Conservation (phyloP, 2,797 vertebrate genomes). For the Enteromius paludinosus region DNA sequence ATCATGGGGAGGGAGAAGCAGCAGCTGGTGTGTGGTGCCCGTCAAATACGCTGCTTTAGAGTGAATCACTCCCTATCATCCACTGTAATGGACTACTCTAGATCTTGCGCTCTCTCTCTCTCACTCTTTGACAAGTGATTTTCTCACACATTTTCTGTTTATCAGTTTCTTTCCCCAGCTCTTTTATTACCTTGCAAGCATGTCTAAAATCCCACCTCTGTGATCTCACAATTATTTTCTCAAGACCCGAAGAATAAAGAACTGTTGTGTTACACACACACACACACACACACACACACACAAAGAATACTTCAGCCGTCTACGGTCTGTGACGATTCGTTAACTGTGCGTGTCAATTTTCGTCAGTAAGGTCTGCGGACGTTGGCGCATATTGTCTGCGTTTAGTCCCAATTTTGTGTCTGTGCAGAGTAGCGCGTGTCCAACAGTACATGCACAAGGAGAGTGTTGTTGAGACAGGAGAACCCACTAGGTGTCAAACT, state of each 20-base stretch:
- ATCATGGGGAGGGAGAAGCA: constrained; percentile 67
- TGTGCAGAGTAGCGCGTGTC: neutral
- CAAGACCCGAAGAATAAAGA: neutral
- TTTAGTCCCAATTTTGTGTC: neutral
- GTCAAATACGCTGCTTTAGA: constrained; percentile 56
- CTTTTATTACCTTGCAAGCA: constrained; percentile 12
- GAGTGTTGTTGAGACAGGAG: neutral
- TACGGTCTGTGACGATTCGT: neutral
- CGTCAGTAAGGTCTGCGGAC: neutral
- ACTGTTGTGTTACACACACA: neutral
- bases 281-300: too few relatives aligned
- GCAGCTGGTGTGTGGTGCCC: constrained; percentile 75
- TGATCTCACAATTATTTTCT: constrained; percentile 23
- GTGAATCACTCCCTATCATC: constrained; percentile 55
- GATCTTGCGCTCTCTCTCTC: neutral
- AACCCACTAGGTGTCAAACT: neutral
- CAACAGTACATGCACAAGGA: neutral
- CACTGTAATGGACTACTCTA: constrained; percentile 52
- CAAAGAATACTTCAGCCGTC: neutral
- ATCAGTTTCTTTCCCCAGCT: neutral
- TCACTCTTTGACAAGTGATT: constrained; percentile 8
- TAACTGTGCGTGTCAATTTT: neutral
- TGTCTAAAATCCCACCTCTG: neutral
- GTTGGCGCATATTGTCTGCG: neutral
- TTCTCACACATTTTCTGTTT: neutral